phyloP scores from a whole-genome alignment of 2,113 vertebrate genomes.

The Syrmaticus mikado region DNA sequence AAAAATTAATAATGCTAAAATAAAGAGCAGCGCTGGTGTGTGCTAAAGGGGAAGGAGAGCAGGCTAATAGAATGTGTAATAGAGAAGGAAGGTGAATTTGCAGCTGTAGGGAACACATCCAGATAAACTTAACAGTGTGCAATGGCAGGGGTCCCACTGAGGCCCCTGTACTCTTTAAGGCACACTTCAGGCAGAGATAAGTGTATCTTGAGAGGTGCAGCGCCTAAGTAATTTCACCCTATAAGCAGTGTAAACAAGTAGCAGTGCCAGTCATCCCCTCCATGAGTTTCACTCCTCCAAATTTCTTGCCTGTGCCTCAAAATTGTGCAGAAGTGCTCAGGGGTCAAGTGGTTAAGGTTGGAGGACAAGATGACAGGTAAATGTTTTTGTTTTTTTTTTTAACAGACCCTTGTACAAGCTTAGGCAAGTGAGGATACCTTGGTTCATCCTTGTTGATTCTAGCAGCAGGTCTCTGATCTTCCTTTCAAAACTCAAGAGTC shows the following conservation, averaged over 20 bases:
- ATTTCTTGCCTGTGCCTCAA: not conserved
- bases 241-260: not conserved
- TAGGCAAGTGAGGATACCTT: not conserved
- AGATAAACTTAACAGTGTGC: not conserved
- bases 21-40: not conserved
- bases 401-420: not conserved
- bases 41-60: not conserved
- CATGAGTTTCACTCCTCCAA: not conserved
- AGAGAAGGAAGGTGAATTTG: conserved; percentile 8
- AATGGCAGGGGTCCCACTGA: not conserved
- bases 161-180: not conserved
- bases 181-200: conserved; percentile 20
- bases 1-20: conserved; percentile 64
- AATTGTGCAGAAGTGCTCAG: not conserved
- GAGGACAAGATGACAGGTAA: not conserved
- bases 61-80: not conserved
- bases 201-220: not conserved
- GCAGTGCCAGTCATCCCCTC: not conserved
- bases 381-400: not conserved
- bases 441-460: not conserved
- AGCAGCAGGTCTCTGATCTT: not conserved
- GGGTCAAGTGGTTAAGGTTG: not conserved
- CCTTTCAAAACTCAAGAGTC: not conserved
- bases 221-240: not conserved
- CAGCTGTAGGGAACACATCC: conserved; percentile 1